Conservation (phyloP, 2,888 invertebrate species). For the Troides aeacus region DNA sequence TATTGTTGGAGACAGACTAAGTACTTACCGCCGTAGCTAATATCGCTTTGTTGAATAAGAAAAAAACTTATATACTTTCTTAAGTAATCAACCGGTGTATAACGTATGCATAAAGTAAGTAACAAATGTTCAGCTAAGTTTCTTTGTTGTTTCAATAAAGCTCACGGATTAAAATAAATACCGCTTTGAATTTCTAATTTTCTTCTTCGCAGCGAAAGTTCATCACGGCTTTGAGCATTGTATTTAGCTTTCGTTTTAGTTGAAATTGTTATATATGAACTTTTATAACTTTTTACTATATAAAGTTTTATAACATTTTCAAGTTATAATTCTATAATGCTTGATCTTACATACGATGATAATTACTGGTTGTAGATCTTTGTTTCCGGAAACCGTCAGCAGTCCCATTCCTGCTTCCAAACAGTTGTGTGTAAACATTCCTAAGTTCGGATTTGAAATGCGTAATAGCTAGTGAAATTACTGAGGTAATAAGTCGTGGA, state of each 20-base stretch:
- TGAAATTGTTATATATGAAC: not conserved
- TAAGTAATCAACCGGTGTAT: not conserved
- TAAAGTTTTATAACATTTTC: not conserved
- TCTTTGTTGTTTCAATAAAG: conserved; percentile 1
- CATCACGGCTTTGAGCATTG: not conserved
- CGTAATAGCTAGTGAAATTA: too few relatives aligned
- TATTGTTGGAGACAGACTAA: too few relatives aligned
- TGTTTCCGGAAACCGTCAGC: too few relatives aligned
- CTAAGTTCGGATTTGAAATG: too few relatives aligned
- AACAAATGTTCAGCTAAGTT: not conserved
- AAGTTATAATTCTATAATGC: too few relatives aligned
- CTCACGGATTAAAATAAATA: not conserved
- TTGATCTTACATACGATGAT: too few relatives aligned
- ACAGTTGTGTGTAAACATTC: too few relatives aligned
- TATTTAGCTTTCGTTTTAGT: not conserved
- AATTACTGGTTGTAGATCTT: too few relatives aligned
- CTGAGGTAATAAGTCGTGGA: too few relatives aligned
- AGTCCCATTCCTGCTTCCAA: too few relatives aligned
- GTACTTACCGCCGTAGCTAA: too few relatives aligned
- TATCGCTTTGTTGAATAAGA: too few relatives aligned
- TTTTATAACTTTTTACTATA: not conserved
- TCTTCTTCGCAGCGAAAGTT: not conserved
- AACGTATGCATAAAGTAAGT: not conserved
- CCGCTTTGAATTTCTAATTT: conserved; percentile 5
- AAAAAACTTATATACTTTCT: not conserved